Base-by-base conservation (phyloP, 2,797 vertebrate species). In the Spondyliosoma cantharus region DNA sequence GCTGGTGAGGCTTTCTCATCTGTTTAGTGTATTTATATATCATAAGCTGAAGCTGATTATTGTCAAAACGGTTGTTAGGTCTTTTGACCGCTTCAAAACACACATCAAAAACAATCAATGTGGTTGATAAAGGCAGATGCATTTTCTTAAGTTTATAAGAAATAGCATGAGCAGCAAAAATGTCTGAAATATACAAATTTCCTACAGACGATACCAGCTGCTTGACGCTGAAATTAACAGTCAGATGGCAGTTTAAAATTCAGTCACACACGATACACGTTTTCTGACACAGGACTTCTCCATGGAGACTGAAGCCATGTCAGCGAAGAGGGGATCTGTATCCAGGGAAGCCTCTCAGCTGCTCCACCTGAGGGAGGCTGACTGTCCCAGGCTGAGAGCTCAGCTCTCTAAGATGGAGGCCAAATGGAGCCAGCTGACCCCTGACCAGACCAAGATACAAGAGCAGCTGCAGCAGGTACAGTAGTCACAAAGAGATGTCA, bases 391-490 rank as follows among this genome's bases (percentile, higher is more conserved):
- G 0, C 91, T 97, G 74, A 93, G 94, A 71, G 90, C 93, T 57
- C 93, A 85, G 29, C 84, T 97, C 85, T 66, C 91, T 24, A 94
- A 95, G 56, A 93, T 96, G 79, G 96, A 98, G 81, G 93, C 93
- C 77, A 89, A 82, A 71, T 98, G 97, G 97, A 94, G 91, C 20
- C 85, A 92, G 54, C 89, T 97, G 68, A 93, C 93, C 65, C 90
- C 94, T 27, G 91, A 95, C 37, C 92, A 96, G 53, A 95, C 95
- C 22, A 75, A 80, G 62, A 92, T 94, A 71, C 96, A 97, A 91
- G 95, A 97, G 46, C 95, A 89, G 65, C 91, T 96, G 78, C 96
- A 97, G 78, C 95, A 97, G 95, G 98, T 97, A 68, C 5, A 8
- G 20, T 17, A 1, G 17, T 25, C 16, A n/a, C 27, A 27, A 46